These are phyloP conservation scores for Oxyruncus cristatus DNA, from an alignment of 2,113 vertebrate species.

Conservation along the genomic window DNA sequence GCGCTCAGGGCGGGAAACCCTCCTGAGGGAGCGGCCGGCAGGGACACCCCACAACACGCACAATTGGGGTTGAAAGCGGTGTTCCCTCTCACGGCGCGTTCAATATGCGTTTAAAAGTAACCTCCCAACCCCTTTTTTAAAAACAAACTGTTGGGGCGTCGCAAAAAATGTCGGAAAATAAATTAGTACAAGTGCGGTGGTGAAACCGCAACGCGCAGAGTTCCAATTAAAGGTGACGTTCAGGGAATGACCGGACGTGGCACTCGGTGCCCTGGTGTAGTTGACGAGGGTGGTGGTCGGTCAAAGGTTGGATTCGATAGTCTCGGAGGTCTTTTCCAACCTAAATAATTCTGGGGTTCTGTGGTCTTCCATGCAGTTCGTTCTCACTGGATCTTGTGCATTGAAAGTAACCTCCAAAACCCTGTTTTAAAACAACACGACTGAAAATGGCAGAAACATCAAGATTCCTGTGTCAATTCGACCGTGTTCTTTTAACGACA, in stretches of 20 bases:
- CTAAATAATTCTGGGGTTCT: neutral
- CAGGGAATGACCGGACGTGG: neutral
- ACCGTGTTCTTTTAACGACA: neutral
- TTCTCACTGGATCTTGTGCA: neutral
- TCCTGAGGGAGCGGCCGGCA: neutral
- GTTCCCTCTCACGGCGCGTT: neutral
- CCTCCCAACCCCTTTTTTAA: too few relatives aligned
- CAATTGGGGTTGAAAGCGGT: accelerated
- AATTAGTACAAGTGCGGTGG: neutral
- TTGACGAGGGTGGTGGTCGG: neutral
- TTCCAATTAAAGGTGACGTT: neutral
- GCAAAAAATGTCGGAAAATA: neutral
- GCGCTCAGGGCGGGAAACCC: neutral
- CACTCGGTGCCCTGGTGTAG: neutral
- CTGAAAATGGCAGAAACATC: neutral
- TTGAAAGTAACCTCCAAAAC: too few relatives aligned
- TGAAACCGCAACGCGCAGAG: neutral
- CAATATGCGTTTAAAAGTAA: neutral
- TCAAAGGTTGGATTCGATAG: neutral
- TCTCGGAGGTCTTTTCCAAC: neutral
- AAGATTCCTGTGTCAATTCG: accelerated
- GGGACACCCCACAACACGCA: accelerated
- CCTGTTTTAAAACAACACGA: neutral
- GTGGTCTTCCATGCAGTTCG: accelerated
- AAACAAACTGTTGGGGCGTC: too few relatives aligned